phyloP scores from a whole-genome alignment of 2,888 invertebrate species.

The Parnassius mnemosyne region DNA sequence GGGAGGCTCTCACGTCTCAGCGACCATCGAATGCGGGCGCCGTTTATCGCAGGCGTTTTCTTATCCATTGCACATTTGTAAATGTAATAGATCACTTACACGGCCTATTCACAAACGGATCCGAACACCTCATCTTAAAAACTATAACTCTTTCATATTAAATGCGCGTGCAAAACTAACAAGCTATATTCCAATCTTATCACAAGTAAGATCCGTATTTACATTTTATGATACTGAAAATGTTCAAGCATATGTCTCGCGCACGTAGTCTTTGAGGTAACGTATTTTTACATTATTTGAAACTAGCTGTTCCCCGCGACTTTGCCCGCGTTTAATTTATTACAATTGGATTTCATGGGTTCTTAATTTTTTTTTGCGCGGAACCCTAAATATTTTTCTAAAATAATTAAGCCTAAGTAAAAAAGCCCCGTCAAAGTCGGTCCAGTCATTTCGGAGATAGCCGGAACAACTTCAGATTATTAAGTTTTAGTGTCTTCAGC shows the following conservation, averaged over 20 bases:
- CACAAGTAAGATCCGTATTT: conserved; percentile 18
- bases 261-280: background rate
- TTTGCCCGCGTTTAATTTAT: too few species aligned
- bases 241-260: background rate
- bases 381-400: too few species aligned
- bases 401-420: too few species aligned
- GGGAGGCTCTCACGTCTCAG: conserved; percentile 68
- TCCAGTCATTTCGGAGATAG: too few species aligned
- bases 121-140: background rate
- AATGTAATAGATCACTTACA: background rate
- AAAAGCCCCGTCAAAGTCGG: too few species aligned
- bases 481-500: too few species aligned
- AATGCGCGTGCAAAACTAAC: conserved; percentile 16
- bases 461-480: too few species aligned
- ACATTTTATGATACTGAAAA: conserved; percentile 21
- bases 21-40: conserved; percentile 41
- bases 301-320: too few species aligned
- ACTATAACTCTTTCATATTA: conserved; percentile 19
- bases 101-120: background rate
- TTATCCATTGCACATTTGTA: conserved; percentile 12
- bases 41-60: conserved; percentile 12
- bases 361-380: too few species aligned
- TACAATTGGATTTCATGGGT: too few species aligned
- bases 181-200: conserved; percentile 29
- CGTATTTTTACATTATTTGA: too few species aligned